Evolutionary conservation across 2,113 vertebrate genomes (phyloP).

Genomic region (Thryonomys swinderianus): DNA sequence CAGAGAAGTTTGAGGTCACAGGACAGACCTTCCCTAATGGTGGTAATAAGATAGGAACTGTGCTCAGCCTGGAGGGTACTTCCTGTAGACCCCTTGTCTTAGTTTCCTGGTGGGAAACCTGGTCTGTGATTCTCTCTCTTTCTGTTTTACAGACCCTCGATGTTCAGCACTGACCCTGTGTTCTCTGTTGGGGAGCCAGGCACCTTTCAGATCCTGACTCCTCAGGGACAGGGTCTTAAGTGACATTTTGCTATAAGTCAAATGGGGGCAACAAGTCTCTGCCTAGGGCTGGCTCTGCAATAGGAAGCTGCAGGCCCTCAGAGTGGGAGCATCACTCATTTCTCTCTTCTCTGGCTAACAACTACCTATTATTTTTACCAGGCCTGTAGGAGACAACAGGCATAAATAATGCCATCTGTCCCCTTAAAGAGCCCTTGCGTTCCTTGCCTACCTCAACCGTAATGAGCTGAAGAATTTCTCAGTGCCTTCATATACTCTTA

Average conservation of each 20-base stretch:
- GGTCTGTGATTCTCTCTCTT: background rate
- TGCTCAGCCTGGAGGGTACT: background rate
- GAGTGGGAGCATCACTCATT: too few species aligned
- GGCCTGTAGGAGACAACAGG: background rate
- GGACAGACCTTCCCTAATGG: background rate
- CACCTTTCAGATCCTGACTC: rapidly evolving
- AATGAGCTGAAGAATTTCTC: background rate
- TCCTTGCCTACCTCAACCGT: background rate
- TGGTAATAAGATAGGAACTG: background rate
- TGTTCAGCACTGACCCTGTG: background rate
- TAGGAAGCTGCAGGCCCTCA: background rate
- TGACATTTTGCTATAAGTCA: background rate
- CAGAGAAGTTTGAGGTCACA: background rate
- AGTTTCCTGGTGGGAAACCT: background rate
- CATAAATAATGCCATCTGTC: background rate
- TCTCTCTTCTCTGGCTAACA: background rate
- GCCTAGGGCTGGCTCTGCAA: too few species aligned
- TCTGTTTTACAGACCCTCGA: background rate
- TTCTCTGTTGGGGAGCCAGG: background rate
- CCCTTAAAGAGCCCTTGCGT: background rate
- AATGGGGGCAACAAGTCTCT: rapidly evolving
- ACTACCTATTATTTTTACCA: background rate
- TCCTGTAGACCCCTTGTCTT: background rate
- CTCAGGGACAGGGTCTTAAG: rapidly evolving
- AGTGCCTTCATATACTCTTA: background rate